phyloP scores from a whole-genome alignment of 2,113 vertebrate species.

The Xyliphius kryptos region DNA sequence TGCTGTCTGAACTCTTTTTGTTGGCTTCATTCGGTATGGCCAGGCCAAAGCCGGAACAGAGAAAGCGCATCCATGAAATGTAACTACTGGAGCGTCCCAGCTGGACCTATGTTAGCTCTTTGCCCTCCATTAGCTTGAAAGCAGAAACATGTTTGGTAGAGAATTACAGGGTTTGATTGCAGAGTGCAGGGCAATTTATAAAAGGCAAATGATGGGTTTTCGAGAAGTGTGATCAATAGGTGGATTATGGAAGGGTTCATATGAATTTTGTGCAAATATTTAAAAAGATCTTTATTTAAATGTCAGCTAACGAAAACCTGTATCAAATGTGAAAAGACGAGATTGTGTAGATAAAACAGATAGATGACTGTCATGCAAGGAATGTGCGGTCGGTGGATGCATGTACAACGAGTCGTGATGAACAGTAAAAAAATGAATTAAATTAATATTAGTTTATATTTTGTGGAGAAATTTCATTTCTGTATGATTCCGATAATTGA shows the following conservation, averaged over 20 bases:
- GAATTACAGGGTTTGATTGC: conserved; percentile 4
- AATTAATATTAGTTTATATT: no score
- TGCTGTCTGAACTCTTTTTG: conserved; percentile 7
- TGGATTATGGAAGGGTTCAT: not conserved
- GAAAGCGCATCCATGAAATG: conserved; percentile 3
- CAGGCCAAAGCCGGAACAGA: not conserved
- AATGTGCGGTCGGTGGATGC: no score
- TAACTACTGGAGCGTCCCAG: not conserved
- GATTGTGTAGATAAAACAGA: no score
- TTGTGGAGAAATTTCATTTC: no score
- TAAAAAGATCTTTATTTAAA: not conserved
- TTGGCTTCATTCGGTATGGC: conserved; percentile 1
- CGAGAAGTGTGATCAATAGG: not conserved
- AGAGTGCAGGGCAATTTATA: conserved; percentile 1
- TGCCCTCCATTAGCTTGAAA: conserved; percentile 21
- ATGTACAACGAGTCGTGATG: no score
- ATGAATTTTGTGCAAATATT: not conserved
- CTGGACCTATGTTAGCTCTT: conserved; percentile 13
- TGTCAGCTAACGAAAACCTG: not conserved
- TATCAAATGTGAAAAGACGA: not conserved
- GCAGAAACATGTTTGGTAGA: not conserved
- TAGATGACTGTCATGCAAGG: no score
- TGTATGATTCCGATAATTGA: no score
- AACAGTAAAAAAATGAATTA: no score
- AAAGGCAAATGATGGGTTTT: conserved; percentile 1